Evolutionary conservation across 1,140 invertebrate species (phyloP).

Genomic region (Drosophila baimaii): DNA sequence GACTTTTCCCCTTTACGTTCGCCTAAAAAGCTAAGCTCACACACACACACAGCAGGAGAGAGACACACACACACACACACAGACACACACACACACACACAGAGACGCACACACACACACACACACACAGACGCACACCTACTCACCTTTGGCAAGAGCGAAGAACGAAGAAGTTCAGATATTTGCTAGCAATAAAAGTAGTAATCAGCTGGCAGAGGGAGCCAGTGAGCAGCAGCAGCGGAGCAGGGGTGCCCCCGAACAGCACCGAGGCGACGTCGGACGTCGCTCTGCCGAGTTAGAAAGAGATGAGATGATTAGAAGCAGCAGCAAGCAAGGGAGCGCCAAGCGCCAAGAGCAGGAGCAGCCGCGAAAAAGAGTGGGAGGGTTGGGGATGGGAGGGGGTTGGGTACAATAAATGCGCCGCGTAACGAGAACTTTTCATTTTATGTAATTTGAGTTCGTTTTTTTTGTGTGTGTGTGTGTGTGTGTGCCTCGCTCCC

Average conservation of each 20-base stretch:
- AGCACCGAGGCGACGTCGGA: slow-evolving; percentile 31
- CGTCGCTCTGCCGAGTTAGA: slow-evolving; percentile 73
- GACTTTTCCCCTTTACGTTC: slow-evolving; percentile 47
- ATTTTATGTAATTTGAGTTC: slow-evolving; percentile 81
- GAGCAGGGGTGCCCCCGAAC: slow-evolving; percentile 9
- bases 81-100: no score
- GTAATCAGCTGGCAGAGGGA: slow-evolving; percentile 73
- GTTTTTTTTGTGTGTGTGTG: slow-evolving; percentile 52
- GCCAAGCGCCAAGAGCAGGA: slow-evolving; percentile 17
- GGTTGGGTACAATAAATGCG: slow-evolving; percentile 63
- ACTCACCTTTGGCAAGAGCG: slow-evolving; percentile 70
- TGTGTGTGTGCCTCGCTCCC: no score
- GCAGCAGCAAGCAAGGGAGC: slow-evolving; percentile 29
- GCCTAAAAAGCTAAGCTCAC: slow-evolving; percentile 78
- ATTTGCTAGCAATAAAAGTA: slow-evolving; percentile 84
- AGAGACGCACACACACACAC: slow-evolving; percentile 19
- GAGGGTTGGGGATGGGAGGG: not conserved
- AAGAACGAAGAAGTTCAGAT: slow-evolving; percentile 65
- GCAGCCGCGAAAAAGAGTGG: not conserved
- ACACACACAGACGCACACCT: slow-evolving; percentile 48
- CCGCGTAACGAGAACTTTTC: slow-evolving; percentile 83
- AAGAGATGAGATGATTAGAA: slow-evolving; percentile 83
- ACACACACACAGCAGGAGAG: slow-evolving; percentile 27
- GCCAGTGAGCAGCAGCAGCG: not conserved
- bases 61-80: slow-evolving; percentile 45